Evolutionary conservation across 2,797 vertebrate genomes (phyloP), one percentile per base, ranked within the genome.

Genomic region (Anabas testudineus): DNA sequence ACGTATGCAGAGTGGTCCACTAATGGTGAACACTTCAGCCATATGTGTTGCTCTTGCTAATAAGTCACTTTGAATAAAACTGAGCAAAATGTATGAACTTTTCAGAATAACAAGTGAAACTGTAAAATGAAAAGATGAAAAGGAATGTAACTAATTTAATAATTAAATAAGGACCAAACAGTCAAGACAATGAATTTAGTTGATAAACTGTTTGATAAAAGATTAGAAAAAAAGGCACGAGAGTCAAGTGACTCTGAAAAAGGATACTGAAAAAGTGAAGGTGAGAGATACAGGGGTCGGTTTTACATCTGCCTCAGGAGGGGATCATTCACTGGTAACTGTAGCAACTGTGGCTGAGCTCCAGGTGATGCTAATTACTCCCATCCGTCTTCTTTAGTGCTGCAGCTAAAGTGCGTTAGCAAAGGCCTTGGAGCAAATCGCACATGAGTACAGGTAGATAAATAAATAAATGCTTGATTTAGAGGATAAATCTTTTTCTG

Each of bases 341-440:
- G 32, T 57, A 61, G 59, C 6, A 34, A 67, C 5, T 2, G 39
- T 65, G 71, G 80, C 66, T 21, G 36, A 59, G 64, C 74, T 80
- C 76, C 71, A 82, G 76, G 78, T 86, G 71, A 71, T 61, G 78
- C 67, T 87, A 79, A 87, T 88, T 74, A 74, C 58, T 52, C 48
- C 71, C 66, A 85, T 88, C 76, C 28, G 30, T 90, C 87, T 88
- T 85, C 62, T 63, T 84, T 82, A 86, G 74, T 59, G 3, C 51
- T 0, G 2, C 45, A 0, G 54, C 80, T 71, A 79, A 79, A 84
- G 52, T 77, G 18, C 3, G 76, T 79, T 79, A 79, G 73, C 21
- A 10, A 34, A 64, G 59, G 73, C 67, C 70, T 73, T 7, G 8
- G 71, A 84, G 72, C 74, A 69, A 74, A 67, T 71, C 52, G 47